These are phyloP conservation scores for Smittia aterrima DNA, from an alignment of 2,888 invertebrate species.

Conservation along the genomic window DNA sequence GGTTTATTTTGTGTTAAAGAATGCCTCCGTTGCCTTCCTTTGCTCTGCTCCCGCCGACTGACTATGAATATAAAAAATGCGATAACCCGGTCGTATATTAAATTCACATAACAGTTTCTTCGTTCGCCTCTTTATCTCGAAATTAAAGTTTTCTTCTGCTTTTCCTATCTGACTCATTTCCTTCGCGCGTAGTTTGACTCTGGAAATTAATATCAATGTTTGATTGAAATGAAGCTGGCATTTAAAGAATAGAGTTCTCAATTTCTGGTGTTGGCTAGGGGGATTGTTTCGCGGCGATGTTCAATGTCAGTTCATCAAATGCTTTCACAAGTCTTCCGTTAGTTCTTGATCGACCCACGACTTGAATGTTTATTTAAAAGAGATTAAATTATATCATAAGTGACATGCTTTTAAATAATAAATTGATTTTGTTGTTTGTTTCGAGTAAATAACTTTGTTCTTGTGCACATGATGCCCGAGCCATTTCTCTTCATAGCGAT, in stretches of 20 bases:
- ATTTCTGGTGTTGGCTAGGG: slow-evolving; percentile 1
- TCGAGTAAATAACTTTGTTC: neutral
- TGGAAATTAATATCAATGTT: slow-evolving; percentile 39
- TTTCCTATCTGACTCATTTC: neutral
- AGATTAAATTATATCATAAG: slow-evolving; percentile 28
- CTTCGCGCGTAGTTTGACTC: slow-evolving; percentile 1
- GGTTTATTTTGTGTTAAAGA: slow-evolving; percentile 42
- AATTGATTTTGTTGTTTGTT: slow-evolving; percentile 27
- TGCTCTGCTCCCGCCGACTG: slow-evolving; percentile 25
- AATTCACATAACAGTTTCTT: slow-evolving; percentile 38
- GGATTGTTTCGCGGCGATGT: neutral
- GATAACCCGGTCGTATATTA: slow-evolving; percentile 41
- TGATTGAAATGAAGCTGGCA: slow-evolving; percentile 36
- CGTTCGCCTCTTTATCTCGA: neutral
- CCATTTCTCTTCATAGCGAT: neutral
- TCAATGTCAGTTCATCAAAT: neutral
- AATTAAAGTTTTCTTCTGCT: slow-evolving; percentile 31
- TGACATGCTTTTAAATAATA: slow-evolving; percentile 32
- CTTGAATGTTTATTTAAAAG: slow-evolving; percentile 29
- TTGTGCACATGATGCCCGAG: neutral
- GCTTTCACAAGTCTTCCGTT: neutral
- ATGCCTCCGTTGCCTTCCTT: slow-evolving; percentile 32
- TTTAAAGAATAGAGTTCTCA: slow-evolving; percentile 24
- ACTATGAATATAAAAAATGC: slow-evolving; percentile 34
- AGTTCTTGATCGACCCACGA: neutral